Conservation (phyloP, 2,113 vertebrate species). For the Chauna torquata region DNA sequence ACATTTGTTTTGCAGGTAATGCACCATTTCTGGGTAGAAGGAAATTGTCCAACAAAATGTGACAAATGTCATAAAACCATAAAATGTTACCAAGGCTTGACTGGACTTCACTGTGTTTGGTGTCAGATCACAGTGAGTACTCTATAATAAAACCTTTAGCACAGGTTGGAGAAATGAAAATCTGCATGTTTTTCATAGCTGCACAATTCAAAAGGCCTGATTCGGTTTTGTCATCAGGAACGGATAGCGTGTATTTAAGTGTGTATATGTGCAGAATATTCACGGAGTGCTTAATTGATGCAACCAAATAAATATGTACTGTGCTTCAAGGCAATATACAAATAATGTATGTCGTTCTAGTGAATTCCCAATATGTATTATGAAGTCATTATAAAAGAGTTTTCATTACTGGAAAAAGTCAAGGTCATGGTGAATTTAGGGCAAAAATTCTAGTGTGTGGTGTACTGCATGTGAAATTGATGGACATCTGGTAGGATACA, state of each 20-base stretch:
- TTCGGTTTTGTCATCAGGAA: not conserved
- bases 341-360: not conserved
- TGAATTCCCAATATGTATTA: not conserved
- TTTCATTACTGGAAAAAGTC: not conserved
- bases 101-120: slow-evolving; percentile 95
- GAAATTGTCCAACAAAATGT: slow-evolving; percentile 93
- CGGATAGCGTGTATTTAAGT: not conserved
- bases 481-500: slow-evolving; percentile 1
- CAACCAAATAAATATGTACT: not conserved
- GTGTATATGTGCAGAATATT: not conserved
- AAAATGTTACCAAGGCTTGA: slow-evolving; percentile 95
- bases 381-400: not conserved
- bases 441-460: not conserved
- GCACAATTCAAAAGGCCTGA: not conserved
- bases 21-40: slow-evolving; percentile 96
- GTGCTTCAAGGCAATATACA: not conserved
- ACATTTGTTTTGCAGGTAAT: slow-evolving; percentile 82
- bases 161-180: not conserved
- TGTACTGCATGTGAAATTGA: not conserved
- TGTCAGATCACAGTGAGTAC: slow-evolving; percentile 95
- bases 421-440: not conserved
- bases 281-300: not conserved
- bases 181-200: not conserved
- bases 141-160: not conserved
- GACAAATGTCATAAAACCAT: slow-evolving; percentile 96